Conservation (phyloP, 1,140 invertebrate genomes). For the Megalopta genalis region DNA sequence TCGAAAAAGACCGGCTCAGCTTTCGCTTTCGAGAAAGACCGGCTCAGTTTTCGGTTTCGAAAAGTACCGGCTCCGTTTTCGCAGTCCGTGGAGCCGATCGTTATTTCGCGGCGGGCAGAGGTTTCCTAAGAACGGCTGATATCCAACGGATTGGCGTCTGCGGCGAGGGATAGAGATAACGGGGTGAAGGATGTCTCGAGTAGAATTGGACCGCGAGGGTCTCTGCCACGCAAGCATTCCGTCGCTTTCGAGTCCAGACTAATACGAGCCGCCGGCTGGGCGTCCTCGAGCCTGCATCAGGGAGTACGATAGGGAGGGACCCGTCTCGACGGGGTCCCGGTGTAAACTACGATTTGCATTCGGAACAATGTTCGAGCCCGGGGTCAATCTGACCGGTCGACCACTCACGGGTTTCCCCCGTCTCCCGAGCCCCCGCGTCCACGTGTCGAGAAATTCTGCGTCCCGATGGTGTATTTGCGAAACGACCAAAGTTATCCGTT, state of each 20-base stretch:
- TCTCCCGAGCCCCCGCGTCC: background rate
- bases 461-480: constrained; percentile 36
- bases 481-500: constrained; percentile 35
- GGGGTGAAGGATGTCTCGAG: constrained; percentile 4
- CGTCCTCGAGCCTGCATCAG: constrained; percentile 43
- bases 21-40: no score
- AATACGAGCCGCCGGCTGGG: constrained; percentile 40
- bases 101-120: background rate
- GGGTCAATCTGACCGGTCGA: constrained; percentile 34
- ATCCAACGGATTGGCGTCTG: constrained; percentile 1
- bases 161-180: constrained; percentile 9
- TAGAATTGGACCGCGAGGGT: constrained; percentile 44
- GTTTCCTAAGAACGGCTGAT: constrained; percentile 1
- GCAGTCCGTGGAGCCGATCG: background rate
- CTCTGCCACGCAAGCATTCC: constrained; percentile 40
- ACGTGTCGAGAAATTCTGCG: constrained; percentile 37
- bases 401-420: background rate
- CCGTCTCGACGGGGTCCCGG: constrained; percentile 34
- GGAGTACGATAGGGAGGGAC: constrained; percentile 26
- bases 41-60: no score
- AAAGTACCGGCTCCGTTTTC: no score
- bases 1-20: no score
- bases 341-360: constrained; percentile 63
- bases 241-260: constrained; percentile 12
- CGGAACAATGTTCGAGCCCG: constrained; percentile 44